Percentiles rank a stretch among this genome's conserved stretches.
These are phyloP conservation scores for Cuniculus paca DNA, from an alignment of 2,797 vertebrate genomes.

Conservation along the genomic window DNA sequence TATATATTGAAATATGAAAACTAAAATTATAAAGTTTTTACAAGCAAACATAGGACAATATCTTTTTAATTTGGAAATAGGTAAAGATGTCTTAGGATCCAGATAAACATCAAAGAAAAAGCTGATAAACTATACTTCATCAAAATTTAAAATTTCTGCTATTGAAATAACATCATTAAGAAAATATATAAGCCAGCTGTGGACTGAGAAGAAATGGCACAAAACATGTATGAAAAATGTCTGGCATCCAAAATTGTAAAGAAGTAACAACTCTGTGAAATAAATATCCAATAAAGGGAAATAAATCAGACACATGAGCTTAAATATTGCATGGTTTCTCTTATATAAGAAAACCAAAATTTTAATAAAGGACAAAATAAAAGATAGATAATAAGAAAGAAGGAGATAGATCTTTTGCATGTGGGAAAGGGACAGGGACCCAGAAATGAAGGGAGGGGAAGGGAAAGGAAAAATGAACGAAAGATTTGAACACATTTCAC, in stretches of 20 bases:
- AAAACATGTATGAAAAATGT: slow-evolving; percentile 43
- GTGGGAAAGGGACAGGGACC: neutral
- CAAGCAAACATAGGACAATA: neutral
- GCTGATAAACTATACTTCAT: neutral
- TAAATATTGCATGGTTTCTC: neutral
- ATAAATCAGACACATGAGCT: neutral
- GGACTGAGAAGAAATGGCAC: neutral
- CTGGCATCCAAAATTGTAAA: neutral
- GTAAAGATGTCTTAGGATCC: slow-evolving; percentile 37
- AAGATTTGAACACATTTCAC: neutral
- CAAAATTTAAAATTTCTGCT: slow-evolving; percentile 40
- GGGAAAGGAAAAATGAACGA: neutral
- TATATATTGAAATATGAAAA: neutral
- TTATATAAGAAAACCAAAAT: neutral
- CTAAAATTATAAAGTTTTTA: slow-evolving; percentile 17
- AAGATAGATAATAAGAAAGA: neutral
- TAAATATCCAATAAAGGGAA: neutral
- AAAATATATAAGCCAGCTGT: neutral
- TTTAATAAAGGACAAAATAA: neutral
- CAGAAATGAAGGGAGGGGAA: neutral
- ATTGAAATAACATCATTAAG: slow-evolving; percentile 42
- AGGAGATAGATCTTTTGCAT: neutral
- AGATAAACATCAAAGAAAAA: neutral
- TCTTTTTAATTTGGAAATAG: slow-evolving; percentile 42
- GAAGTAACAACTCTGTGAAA: neutral